These are phyloP conservation scores for Oryzias woworae DNA, from an alignment of 2,113 vertebrate species.

Conservation along the genomic window DNA sequence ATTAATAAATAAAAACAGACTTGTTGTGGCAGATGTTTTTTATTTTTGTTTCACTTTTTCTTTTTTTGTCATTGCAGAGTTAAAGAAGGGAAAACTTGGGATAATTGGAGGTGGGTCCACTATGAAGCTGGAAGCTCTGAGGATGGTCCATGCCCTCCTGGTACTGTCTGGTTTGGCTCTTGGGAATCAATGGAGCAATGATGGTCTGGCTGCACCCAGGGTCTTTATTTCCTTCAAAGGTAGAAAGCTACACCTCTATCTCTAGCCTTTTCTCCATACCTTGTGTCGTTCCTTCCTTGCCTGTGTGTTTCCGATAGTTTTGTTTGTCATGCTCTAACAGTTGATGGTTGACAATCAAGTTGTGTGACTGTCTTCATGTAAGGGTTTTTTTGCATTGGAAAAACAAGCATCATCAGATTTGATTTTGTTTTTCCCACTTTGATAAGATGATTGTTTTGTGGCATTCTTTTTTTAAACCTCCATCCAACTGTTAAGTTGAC, in stretches of 20 bases:
- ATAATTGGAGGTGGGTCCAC: conserved; percentile 50
- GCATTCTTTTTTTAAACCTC: conserved; percentile 38
- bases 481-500: conserved; percentile 41
- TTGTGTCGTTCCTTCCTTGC: background rate
- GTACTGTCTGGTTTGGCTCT: conserved; percentile 52
- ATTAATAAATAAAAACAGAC: conserved; percentile 29
- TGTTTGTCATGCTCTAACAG: background rate
- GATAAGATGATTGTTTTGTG: conserved; percentile 28
- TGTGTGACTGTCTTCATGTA: conserved; percentile 32
- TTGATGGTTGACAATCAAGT: conserved; percentile 36
- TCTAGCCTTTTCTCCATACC: background rate
- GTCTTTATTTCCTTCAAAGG: conserved; percentile 83
- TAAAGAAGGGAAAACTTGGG: conserved; percentile 1
- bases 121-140: conserved; percentile 71
- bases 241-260: conserved; percentile 44
- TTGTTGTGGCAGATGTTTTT: background rate
- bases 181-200: conserved; percentile 63
- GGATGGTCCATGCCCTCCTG: conserved; percentile 68
- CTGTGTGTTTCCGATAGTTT: background rate
- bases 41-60: conserved; percentile 1
- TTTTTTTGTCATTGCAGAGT: conserved; percentile 52
- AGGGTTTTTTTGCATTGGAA: conserved; percentile 30
- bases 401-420: conserved; percentile 6
- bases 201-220: conserved; percentile 74
- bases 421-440: too few species aligned